phyloP scores from a whole-genome alignment of 2,888 invertebrate species.

The Lepidocyrtinus sp. region DNA sequence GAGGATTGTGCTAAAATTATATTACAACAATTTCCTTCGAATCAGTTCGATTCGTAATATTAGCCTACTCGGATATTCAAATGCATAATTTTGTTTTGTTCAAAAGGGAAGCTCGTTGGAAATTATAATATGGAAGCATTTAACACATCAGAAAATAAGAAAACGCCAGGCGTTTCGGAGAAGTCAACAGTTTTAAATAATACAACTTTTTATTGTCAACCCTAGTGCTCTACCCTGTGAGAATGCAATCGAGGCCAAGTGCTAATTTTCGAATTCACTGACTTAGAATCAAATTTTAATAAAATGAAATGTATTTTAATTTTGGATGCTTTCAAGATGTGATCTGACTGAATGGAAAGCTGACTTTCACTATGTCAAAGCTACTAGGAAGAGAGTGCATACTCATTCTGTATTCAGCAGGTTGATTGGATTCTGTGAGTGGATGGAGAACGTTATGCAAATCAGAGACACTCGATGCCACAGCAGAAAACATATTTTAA shows the following conservation, averaged over 20 bases:
- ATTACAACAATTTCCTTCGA: too few species aligned
- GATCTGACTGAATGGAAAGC: slow-evolving; percentile 12
- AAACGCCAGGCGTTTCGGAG: not conserved
- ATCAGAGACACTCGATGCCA: slow-evolving; percentile 28
- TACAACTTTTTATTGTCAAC: not conserved
- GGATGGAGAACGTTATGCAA: slow-evolving; percentile 29
- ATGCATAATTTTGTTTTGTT: too few species aligned
- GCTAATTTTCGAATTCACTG: slow-evolving; percentile 48
- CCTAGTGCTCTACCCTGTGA: not conserved
- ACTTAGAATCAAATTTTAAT: slow-evolving; percentile 52
- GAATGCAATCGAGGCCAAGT: too few species aligned
- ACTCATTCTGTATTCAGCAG: slow-evolving; percentile 43
- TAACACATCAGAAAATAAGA: too few species aligned
- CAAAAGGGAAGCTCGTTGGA: too few species aligned
- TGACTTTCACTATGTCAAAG: not conserved
- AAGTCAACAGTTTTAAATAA: not conserved
- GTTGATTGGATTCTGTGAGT: slow-evolving; percentile 27
- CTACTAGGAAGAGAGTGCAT: not conserved
- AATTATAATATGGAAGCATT: too few species aligned
- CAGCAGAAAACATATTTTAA: not conserved
- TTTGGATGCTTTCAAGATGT: slow-evolving; percentile 10
- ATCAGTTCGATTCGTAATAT: too few species aligned
- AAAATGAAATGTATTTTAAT: slow-evolving; percentile 27
- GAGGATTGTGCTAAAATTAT: too few species aligned
- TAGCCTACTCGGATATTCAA: too few species aligned